A percentile compares a stretch with the other conserved stretches of the same genome.
Conservation (phyloP, 2,797 vertebrate genomes). For the Betta splendens region DNA sequence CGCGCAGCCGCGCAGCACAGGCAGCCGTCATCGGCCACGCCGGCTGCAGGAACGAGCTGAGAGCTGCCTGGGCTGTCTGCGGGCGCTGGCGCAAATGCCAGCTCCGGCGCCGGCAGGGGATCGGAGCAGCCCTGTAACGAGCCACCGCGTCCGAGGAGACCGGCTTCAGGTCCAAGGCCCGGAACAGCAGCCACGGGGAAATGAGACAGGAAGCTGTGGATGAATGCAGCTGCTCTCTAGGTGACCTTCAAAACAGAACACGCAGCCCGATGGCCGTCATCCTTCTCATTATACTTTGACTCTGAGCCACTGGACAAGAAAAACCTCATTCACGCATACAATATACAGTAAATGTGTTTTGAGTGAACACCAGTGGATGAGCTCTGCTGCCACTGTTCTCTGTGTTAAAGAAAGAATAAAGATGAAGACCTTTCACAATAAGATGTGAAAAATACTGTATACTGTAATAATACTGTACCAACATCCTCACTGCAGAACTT, state of each 20-base stretch:
- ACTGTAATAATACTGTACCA: no score
- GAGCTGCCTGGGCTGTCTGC: slow-evolving; percentile 18
- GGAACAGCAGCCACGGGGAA: slow-evolving; percentile 3
- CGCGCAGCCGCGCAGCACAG: slow-evolving; percentile 22
- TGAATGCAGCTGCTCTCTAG: slow-evolving; percentile 23
- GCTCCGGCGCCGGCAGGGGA: slow-evolving; percentile 7
- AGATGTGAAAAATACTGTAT: slow-evolving; percentile 44
- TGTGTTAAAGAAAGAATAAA: no score
- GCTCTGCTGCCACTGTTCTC: slow-evolving; percentile 7
- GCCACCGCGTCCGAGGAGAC: slow-evolving; percentile 33
- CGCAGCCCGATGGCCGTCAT: slow-evolving; percentile 35
- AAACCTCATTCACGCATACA: not conserved
- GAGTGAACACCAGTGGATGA: slow-evolving; percentile 1
- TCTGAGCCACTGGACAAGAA: slow-evolving; percentile 16
- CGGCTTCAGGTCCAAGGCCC: slow-evolving; percentile 34
- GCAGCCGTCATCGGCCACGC: slow-evolving; percentile 21
- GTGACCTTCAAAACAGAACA: slow-evolving; percentile 38
- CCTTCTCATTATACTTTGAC: slow-evolving; percentile 36
- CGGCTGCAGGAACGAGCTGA: slow-evolving; percentile 11
- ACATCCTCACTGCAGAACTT: slow-evolving; percentile 30
- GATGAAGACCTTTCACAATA: slow-evolving; percentile 12
- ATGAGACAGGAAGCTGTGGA: slow-evolving; percentile 1
- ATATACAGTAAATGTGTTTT: not conserved
- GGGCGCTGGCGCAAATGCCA: not conserved
- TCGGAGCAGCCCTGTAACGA: slow-evolving; percentile 40